Conservation (phyloP, 2,113 vertebrate species). For the Cathartes aura region DNA sequence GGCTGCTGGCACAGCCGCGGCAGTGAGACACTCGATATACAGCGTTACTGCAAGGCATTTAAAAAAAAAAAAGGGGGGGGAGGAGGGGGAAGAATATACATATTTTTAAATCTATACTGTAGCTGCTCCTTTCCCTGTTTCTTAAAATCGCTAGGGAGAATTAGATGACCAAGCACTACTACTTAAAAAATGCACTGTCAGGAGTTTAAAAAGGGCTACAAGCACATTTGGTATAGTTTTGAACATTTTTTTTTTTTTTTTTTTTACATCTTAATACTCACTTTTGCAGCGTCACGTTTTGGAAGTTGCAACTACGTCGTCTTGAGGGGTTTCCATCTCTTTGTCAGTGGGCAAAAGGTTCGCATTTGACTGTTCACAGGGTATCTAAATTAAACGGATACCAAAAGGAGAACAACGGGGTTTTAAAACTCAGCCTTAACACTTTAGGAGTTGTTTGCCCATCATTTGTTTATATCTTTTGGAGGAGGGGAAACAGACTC, state of each 20-base stretch:
- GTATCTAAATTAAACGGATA: neutral
- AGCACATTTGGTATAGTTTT: accelerated
- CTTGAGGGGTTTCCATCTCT: neutral
- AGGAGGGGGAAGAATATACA: too few relatives aligned
- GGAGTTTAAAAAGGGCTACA: neutral
- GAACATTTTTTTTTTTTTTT: neutral
- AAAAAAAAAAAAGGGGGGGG: neutral
- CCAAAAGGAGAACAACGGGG: accelerated
- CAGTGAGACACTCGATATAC: accelerated
- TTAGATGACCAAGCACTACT: accelerated
- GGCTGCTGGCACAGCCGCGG: neutral
- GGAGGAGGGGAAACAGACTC: neutral
- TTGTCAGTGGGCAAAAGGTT: neutral
- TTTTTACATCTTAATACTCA: neutral
- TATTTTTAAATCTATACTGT: accelerated
- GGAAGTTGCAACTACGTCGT: accelerated
- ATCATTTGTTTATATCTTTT: accelerated
- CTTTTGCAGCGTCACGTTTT: neutral
- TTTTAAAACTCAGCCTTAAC: neutral
- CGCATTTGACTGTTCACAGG: accelerated
- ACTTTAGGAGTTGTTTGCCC: neutral
- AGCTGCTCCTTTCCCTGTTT: accelerated
- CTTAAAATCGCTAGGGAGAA: neutral
- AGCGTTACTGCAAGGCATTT: accelerated
- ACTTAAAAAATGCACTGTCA: neutral